Conservation (phyloP, 2,797 vertebrate genomes). For the Propithecus perrieri region DNA sequence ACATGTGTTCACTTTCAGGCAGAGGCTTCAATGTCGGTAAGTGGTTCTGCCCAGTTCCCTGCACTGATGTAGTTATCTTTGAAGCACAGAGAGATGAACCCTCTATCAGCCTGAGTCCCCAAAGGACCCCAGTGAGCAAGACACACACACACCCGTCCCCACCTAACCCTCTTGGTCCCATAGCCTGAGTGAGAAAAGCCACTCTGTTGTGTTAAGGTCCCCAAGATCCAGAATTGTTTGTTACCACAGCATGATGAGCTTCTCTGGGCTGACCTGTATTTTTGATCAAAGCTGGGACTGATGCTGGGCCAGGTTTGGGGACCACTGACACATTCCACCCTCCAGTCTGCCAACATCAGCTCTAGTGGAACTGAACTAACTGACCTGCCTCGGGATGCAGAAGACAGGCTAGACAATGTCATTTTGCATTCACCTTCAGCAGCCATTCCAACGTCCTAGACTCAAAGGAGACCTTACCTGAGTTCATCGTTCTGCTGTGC, state of each 20-base stretch:
- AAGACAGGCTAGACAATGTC: background rate
- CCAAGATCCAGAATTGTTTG: background rate
- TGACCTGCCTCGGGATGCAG: background rate
- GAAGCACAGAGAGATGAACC: background rate
- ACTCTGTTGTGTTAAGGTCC: background rate
- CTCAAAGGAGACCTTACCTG: background rate
- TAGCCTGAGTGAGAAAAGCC: background rate
- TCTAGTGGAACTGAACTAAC: background rate
- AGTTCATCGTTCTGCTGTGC: background rate
- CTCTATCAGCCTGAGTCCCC: background rate
- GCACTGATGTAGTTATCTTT: too few relatives aligned
- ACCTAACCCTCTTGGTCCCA: too few relatives aligned
- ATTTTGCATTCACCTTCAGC: background rate
- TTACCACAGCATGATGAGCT: background rate
- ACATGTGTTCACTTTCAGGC: background rate
- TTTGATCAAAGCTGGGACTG: background rate
- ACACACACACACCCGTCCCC: background rate
- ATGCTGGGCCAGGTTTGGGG: background rate
- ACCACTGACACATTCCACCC: background rate
- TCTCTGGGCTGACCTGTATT: background rate
- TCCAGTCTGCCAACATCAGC: background rate
- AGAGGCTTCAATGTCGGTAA: background rate
- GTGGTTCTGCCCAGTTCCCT: background rate
- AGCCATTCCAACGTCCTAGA: background rate
- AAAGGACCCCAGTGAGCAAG: background rate